Evolutionary conservation across 2,797 vertebrate species (phyloP), one percentile per base, ranked within the genome.

Genomic region (Podarcis lilfordi): DNA sequence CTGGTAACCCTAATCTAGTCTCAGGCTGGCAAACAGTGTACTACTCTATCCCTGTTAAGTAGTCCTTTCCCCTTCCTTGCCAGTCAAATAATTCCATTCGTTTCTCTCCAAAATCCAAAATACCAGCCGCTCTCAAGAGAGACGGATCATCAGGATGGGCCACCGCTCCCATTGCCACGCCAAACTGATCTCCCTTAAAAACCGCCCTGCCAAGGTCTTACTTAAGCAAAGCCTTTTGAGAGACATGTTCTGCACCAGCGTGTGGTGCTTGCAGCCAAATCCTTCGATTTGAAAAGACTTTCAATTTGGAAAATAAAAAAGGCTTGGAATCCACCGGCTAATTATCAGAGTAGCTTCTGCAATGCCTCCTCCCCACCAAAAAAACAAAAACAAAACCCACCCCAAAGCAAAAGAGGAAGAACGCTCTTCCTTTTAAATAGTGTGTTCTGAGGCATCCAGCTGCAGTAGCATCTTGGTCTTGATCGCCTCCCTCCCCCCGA

Each of bases 221-320:
- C 72, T 90, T 81, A 37, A 64, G 64, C 35, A 19, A 55, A 50
- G 76, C 55, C 35, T 94, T 85, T 32, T 43, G 32, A 43, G 32
- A 84, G 85, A 89, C 32, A 79, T 61, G 80, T 91, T 77, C 82
- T 55, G 77, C 61, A 45, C 32, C 43, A 72, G 61, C 66, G 81
- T n/a, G 71, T 68, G 32, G 68, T 87, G 84, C 80, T 87, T 37
- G 10, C 75, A 55, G 21, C 0, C 1, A 11, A 6, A 79, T 69
- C 29, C 61, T 61, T 40, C 19, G 10, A 76, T 5, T 7, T 80
- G 40, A 86, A 91, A 86, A 82, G 86, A 50, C 15, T 32, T 59
- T 74, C 29, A 78, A n/a, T 55, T 23, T 10, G 50, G 4, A 50
- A 0, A 32, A 40, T 7, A 64, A 64, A 64, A 61, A 64, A 64